Conservation (phyloP, 1,140 invertebrate genomes). For the Lucilia cuprina region DNA sequence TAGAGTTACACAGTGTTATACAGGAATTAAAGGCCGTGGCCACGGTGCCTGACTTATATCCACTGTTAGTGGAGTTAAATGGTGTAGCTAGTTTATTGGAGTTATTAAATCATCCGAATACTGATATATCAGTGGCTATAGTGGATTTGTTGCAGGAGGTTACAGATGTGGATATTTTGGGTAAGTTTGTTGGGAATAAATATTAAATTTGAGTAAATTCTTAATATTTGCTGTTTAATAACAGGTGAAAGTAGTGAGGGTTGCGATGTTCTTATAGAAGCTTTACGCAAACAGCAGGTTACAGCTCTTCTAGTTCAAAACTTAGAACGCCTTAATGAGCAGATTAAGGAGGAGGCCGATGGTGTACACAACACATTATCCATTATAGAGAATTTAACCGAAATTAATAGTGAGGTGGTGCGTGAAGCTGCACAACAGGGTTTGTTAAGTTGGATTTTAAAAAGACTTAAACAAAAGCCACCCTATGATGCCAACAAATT, state of each 20-base stretch:
- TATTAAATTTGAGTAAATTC: neutral
- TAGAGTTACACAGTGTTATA: conserved; percentile 91
- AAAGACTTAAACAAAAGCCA: conserved; percentile 81
- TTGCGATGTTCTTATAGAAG: conserved; percentile 78
- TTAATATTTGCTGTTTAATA: neutral
- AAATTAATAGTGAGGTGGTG: conserved; percentile 86
- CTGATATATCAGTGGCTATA: conserved; percentile 86
- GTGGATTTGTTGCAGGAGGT: conserved; percentile 89
- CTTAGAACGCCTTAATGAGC: conserved; percentile 92
- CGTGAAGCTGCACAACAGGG: conserved; percentile 87
- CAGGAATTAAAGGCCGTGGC: conserved; percentile 94
- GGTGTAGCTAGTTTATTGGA: conserved; percentile 91
- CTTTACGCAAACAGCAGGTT: conserved; percentile 86
- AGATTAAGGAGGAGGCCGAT: conserved; percentile 92
- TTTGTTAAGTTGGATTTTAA: conserved; percentile 90
- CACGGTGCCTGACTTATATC: conserved; percentile 95
- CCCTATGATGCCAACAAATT: conserved; percentile 97
- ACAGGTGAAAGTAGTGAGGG: conserved; percentile 85
- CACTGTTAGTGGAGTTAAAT: conserved; percentile 86
- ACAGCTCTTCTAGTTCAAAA: conserved; percentile 92
- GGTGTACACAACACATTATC: conserved; percentile 95
- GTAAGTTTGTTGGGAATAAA: neutral
- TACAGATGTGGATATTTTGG: conserved; percentile 92
- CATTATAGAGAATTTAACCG: conserved; percentile 91
- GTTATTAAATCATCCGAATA: conserved; percentile 95